phyloP scores from a whole-genome alignment of 2,888 invertebrate genomes.

The Lycophotia porphyrea region DNA sequence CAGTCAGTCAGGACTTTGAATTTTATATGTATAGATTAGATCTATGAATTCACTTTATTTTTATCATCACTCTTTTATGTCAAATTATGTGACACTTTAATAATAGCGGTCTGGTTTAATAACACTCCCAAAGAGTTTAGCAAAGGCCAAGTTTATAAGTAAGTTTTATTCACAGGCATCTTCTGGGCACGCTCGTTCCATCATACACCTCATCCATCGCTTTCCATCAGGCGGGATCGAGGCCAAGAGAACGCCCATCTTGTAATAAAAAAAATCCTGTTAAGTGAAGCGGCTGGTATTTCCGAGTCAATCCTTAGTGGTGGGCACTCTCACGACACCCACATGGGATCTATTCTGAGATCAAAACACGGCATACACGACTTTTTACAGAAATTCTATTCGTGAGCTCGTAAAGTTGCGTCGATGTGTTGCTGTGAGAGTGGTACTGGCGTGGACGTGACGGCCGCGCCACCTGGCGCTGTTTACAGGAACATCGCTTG shows the following conservation, averaged over 20 bases:
- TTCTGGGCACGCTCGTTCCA: too few species aligned
- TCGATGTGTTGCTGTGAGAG: conserved; percentile 40
- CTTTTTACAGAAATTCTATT: conserved; percentile 63
- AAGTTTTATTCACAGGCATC: too few species aligned
- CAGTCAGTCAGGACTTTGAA: too few species aligned
- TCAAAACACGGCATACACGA: conserved; percentile 52
- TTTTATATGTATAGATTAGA: too few species aligned
- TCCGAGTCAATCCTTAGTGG: background rate
- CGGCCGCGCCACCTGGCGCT: conserved; percentile 50
- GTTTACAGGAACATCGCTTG: conserved; percentile 23
- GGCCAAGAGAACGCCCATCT: too few species aligned
- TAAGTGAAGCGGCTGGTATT: background rate
- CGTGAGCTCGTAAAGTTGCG: conserved; percentile 56
- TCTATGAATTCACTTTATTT: background rate
- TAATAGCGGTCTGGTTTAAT: background rate
- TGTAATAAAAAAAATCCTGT: too few species aligned
- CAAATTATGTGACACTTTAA: conserved; percentile 9
- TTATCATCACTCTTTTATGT: background rate
- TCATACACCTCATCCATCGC: too few species aligned
- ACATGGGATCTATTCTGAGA: conserved; percentile 42
- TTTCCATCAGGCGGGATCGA: too few species aligned
- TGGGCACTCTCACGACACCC: conserved; percentile 17
- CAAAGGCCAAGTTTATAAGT: background rate
- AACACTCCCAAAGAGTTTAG: background rate
- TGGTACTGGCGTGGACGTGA: conserved; percentile 7